Conservation (phyloP, 2,797 vertebrate species). For the Valencia hispanica region DNA sequence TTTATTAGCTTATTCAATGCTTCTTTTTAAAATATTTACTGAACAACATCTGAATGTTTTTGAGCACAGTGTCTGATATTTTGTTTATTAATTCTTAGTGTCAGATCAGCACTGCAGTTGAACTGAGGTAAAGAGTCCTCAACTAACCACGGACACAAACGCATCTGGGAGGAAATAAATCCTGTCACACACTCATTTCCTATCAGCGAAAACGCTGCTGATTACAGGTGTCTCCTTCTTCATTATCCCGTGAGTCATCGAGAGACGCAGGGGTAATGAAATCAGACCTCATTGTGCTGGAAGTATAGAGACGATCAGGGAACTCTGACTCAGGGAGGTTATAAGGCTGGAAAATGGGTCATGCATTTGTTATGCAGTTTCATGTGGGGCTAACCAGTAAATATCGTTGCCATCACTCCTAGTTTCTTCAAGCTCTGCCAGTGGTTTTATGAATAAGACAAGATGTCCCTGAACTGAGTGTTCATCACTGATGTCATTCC, state of each 20-base stretch:
- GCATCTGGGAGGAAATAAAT: constrained; percentile 48
- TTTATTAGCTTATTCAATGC: not conserved
- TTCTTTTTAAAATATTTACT: too few species aligned
- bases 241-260: constrained; percentile 47
- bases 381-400: constrained; percentile 20
- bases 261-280: constrained; percentile 18
- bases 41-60: too few species aligned
- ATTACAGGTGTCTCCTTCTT: constrained; percentile 47
- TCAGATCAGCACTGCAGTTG: not conserved
- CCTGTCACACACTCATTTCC: constrained; percentile 58
- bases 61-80: not conserved
- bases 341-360: constrained; percentile 39
- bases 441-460: constrained; percentile 19
- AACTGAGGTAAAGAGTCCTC: constrained; percentile 5
- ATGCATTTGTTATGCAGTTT: constrained; percentile 36
- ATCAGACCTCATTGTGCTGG: constrained; percentile 55
- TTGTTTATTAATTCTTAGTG: not conserved
- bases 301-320: constrained; percentile 33
- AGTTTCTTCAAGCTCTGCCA: not conserved
- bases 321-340: constrained; percentile 20
- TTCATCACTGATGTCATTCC: not conserved
- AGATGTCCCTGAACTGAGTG: not conserved
- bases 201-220: constrained; percentile 34
- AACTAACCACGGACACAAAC: constrained; percentile 4
- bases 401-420: constrained; percentile 13